Base-by-base conservation (phyloP, 2,797 vertebrate genomes). In the Coregonus sp. region DNA sequence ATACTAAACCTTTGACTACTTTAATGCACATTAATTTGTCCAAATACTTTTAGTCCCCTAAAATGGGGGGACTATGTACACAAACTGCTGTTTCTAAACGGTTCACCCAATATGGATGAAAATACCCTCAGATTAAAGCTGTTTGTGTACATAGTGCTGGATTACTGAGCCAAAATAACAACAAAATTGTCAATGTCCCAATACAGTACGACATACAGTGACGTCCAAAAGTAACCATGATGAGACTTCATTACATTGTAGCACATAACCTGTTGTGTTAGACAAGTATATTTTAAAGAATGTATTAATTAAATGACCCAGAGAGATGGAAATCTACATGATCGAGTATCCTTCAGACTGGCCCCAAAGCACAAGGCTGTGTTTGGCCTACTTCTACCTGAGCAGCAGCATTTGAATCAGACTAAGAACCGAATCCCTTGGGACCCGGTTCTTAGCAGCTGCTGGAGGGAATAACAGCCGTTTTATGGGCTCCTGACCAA, bases 331-430 rank as follows among this genome's bases (percentile, higher is more conserved):
- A 54, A 16, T 18, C 52, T 54, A 4, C 52, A 54, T 54, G 52
- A 54, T 18, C 82, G 2, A 9, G 84, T 75, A 80, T 78, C 81
- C 76, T 79, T 88, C 82, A 89, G 86, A 87, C 73, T 89, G 29
- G 33, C 29, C 66, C 66, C 5, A 16, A 15, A 35, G 66, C 16
- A 65, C 61, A n/a, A n/a, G 6, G 18, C 7, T n/a, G 20, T 40
- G 37, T 25, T 9, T 65, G 89, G 85, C 87, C 91, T 89, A 89
- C 81, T 89, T 89, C 78, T 75, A 75, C 15, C 65, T 54, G 74
- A 78, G 75, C 18, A 59, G 54, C 80, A 82, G 76, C 81, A 86
- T 76, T 74, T 71, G 52, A 66, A 80, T 82, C 83, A 35, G 33
- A 14, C 67, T 1, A 37, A 37, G 20, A 25, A 25, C 25, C 25